These are phyloP conservation scores for Pterostichus madidus DNA, from an alignment of 2,888 invertebrate genomes.

Conservation along the genomic window DNA sequence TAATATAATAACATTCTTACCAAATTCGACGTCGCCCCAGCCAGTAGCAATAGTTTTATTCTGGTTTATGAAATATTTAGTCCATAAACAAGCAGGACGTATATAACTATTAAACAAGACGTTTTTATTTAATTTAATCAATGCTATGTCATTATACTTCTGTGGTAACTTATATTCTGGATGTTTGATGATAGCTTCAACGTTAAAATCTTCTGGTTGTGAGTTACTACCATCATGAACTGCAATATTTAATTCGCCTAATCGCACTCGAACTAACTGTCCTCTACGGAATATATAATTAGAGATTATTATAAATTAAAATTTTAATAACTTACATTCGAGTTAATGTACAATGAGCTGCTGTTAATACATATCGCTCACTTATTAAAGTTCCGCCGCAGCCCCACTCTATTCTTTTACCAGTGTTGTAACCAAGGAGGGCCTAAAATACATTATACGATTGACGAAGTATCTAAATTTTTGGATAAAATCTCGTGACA, in stretches of 20 bases:
- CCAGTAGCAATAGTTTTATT: conserved; percentile 82
- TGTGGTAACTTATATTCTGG: conserved; percentile 79
- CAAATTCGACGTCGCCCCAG: conserved; percentile 81
- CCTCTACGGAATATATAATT: conserved; percentile 73
- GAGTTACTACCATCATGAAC: conserved; percentile 77
- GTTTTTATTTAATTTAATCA: conserved; percentile 78
- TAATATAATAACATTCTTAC: conserved; percentile 70
- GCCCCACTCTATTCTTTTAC: conserved; percentile 73
- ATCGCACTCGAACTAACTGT: conserved; percentile 78
- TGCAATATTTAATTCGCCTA: conserved; percentile 81
- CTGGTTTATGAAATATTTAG: conserved; percentile 73
- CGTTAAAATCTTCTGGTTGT: conserved; percentile 77
- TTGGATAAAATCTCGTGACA: too few species aligned
- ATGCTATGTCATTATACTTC: conserved; percentile 84
- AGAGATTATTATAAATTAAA: neutral
- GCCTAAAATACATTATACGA: conserved; percentile 72
- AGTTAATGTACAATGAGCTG: conserved; percentile 79
- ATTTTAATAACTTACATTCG: conserved; percentile 52
- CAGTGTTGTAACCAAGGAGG: conserved; percentile 74
- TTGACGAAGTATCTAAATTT: too few species aligned
- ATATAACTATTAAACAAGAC: conserved; percentile 78
- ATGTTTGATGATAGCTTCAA: conserved; percentile 78
- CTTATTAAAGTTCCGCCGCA: conserved; percentile 81
- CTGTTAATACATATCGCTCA: conserved; percentile 79
- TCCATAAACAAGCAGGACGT: conserved; percentile 84